phyloP scores from a whole-genome alignment of 2,797 vertebrate genomes.

The Pygocentrus nattereri region DNA sequence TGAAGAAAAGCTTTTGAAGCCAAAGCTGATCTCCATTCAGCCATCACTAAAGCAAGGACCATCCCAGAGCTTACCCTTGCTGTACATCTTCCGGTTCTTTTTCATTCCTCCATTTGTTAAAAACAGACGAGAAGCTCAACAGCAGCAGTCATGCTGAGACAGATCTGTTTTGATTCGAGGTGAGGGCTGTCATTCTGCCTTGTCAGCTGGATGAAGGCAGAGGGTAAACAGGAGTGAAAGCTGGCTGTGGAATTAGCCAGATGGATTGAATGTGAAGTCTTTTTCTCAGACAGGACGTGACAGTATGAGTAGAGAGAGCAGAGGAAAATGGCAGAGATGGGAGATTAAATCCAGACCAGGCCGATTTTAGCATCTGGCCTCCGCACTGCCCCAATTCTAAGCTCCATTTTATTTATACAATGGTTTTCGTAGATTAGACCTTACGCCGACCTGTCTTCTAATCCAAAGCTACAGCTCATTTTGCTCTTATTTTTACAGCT shows the following conservation, averaged over 20 bases:
- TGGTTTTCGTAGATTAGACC: background rate
- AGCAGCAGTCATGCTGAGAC: constrained; percentile 26
- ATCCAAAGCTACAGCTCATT: background rate
- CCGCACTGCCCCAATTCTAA: background rate
- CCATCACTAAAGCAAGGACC: constrained; percentile 9
- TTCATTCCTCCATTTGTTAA: background rate
- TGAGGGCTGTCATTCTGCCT: constrained; percentile 52
- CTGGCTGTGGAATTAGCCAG: constrained; percentile 45
- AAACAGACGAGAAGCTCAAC: constrained; percentile 13
- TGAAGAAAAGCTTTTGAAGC: background rate
- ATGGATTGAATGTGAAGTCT: constrained; percentile 38
- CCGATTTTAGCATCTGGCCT: constrained; percentile 29
- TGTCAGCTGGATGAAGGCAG: constrained; percentile 49
- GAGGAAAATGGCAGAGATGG: constrained; percentile 31
- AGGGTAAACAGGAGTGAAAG: constrained; percentile 57
- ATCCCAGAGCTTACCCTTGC: background rate
- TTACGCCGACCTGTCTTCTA: constrained; percentile 14
- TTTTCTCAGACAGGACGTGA: constrained; percentile 42
- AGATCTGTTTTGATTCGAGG: constrained; percentile 43
- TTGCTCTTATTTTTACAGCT: background rate
- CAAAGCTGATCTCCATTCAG: background rate
- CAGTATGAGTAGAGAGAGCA: constrained; percentile 21
- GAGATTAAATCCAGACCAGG: constrained; percentile 53
- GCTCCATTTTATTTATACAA: background rate
- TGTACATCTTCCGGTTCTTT: background rate